phyloP scores from a whole-genome alignment of 1,140 invertebrate genomes.

The Anthonomus grandis region DNA sequence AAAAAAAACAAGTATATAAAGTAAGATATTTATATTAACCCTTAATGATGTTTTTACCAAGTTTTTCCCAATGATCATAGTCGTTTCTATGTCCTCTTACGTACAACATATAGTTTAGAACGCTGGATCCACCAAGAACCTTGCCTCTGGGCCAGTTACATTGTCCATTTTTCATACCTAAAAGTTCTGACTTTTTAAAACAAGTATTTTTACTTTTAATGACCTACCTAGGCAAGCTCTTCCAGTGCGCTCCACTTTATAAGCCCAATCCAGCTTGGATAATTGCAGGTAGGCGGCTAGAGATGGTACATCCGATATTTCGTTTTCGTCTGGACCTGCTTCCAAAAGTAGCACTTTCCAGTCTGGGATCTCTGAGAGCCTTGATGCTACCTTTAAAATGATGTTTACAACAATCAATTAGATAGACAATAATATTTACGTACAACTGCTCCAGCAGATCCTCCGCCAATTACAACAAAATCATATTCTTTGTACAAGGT shows the following conservation, averaged over 20 bases:
- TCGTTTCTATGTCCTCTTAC: conserved; percentile 80
- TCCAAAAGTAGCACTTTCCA: conserved; percentile 87
- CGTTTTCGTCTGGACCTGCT: conserved; percentile 89
- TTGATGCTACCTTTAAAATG: conserved; percentile 58
- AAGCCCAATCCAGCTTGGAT: conserved; percentile 86
- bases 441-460: conserved; percentile 89
- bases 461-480: conserved; percentile 85
- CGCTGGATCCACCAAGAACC: conserved; percentile 84
- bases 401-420: neutral
- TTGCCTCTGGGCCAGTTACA: conserved; percentile 85
- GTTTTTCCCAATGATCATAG: conserved; percentile 85
- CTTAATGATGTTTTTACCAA: conserved; percentile 64
- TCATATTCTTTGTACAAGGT: conserved; percentile 67
- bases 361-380: conserved; percentile 75
- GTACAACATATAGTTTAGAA: conserved; percentile 95
- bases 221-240: conserved; percentile 62
- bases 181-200: neutral
- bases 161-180: conserved; percentile 62
- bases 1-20: conserved; percentile 2
- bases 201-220: neutral
- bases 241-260: conserved; percentile 84
- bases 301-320: conserved; percentile 85
- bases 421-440: conserved; percentile 53
- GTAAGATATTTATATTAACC: neutral
- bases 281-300: conserved; percentile 83